Percentiles rank a stretch among this genome's conserved stretches.
phyloP scores from a whole-genome alignment of 2,797 vertebrate species.

The Gephyroberyx darwinii region DNA sequence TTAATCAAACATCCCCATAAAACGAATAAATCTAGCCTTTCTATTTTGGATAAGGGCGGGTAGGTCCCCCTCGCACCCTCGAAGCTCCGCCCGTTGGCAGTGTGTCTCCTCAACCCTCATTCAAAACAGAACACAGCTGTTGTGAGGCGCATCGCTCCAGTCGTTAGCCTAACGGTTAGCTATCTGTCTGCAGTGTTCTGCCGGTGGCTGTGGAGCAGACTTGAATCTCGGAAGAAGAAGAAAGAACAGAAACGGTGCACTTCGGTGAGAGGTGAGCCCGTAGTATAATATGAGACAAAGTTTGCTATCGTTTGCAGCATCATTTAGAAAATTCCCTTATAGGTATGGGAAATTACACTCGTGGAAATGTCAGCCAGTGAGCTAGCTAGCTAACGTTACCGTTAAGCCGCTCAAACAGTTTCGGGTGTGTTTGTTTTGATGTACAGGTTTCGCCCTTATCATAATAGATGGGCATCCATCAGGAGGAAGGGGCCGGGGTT shows the following conservation, averaged over 20 bases:
- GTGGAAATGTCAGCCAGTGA: slow-evolving; percentile 26
- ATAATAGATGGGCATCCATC: slow-evolving; percentile 29
- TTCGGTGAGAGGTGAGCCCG: slow-evolving; percentile 60
- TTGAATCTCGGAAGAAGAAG: slow-evolving; percentile 48
- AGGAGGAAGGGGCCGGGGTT: slow-evolving; percentile 4
- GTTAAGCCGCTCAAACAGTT: slow-evolving; percentile 24
- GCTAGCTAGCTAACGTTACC: slow-evolving; percentile 59
- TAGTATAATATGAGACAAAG: slow-evolving; percentile 4
- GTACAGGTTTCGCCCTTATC: slow-evolving; percentile 48
- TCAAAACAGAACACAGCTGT: slow-evolving; percentile 84
- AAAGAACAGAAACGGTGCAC: slow-evolving; percentile 27
- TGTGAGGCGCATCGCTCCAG: slow-evolving; percentile 62
- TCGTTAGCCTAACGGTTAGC: slow-evolving; percentile 51
- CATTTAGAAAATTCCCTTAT: slow-evolving; percentile 1
- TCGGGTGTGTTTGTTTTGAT: slow-evolving; percentile 69
- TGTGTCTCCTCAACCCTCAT: slow-evolving; percentile 81
- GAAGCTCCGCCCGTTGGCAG: slow-evolving; percentile 72
- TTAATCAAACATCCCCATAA: not conserved
- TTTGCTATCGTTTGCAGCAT: slow-evolving; percentile 30
- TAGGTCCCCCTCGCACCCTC: slow-evolving; percentile 21
- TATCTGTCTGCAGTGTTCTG: slow-evolving; percentile 11
- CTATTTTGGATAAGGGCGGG: slow-evolving; percentile 18
- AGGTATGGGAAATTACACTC: not conserved
- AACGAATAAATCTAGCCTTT: not conserved
- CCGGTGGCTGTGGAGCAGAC: slow-evolving; percentile 45